Evolutionary conservation across 2,888 invertebrate species (phyloP).

Genomic region (Drosophila yooni): DNA sequence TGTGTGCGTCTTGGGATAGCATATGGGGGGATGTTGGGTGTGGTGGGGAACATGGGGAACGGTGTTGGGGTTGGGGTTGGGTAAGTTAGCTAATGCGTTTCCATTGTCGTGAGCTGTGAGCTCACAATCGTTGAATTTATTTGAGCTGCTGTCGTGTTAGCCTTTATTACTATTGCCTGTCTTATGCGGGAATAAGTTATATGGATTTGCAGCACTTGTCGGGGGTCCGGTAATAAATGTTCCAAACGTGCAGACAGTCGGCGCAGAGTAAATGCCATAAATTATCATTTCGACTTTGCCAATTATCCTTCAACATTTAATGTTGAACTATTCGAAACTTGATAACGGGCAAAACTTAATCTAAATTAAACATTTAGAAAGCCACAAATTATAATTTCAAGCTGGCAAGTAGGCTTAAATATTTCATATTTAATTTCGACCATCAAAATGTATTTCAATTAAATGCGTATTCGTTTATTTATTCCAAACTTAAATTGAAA

Average conservation of each 20-base stretch:
- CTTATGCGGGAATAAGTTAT: slow-evolving; percentile 66
- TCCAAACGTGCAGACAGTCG: slow-evolving; percentile 48
- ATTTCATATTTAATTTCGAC: neutral
- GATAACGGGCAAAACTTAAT: neutral
- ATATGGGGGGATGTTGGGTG: neutral
- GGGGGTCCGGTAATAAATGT: slow-evolving; percentile 46
- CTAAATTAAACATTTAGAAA: neutral
- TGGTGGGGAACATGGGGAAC: neutral
- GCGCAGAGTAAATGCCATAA: slow-evolving; percentile 31
- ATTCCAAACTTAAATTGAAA: neutral
- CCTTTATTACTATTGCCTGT: slow-evolving; percentile 75
- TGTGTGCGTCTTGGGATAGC: neutral
- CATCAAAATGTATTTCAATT: neutral
- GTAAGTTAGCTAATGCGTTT: slow-evolving; percentile 67
- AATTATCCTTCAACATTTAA: slow-evolving; percentile 37
- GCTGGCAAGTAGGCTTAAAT: neutral
- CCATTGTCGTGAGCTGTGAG: slow-evolving; percentile 66
- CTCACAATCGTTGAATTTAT: slow-evolving; percentile 64
- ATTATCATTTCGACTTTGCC: slow-evolving; percentile 39
- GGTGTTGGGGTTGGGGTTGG: neutral
- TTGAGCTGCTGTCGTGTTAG: slow-evolving; percentile 59
- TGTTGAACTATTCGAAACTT: slow-evolving; percentile 10
- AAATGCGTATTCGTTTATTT: neutral
- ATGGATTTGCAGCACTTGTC: slow-evolving; percentile 60
- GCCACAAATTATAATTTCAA: neutral